These are phyloP conservation scores for Dendroctonus ponderosae DNA, from an alignment of 1,140 invertebrate species.

Conservation along the genomic window DNA sequence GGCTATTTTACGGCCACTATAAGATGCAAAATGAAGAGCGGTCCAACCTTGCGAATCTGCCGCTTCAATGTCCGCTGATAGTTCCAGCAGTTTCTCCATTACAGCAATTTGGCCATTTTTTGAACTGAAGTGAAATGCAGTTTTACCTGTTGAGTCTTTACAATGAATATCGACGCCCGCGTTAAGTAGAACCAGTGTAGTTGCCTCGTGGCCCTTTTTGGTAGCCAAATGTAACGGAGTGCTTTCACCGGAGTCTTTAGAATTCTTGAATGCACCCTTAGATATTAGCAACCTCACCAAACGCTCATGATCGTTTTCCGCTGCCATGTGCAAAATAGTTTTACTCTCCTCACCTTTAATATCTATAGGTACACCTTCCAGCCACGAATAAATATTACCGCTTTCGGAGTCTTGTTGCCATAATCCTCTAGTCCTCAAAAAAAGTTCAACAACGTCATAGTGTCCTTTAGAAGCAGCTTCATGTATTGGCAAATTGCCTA, in stretches of 20 bases:
- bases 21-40: conserved; percentile 6
- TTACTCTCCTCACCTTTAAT: neutral
- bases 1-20: neutral
- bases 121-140: conserved; percentile 2
- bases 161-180: neutral
- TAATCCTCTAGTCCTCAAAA: neutral
- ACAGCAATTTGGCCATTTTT: neutral
- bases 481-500: conserved; percentile 1
- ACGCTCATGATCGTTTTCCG: neutral
- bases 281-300: neutral
- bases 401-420: too few species aligned
- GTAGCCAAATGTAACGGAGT: conserved; percentile 5
- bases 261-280: neutral
- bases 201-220: neutral
- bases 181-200: neutral
- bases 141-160: conserved; percentile 1
- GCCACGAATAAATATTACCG: too few species aligned
- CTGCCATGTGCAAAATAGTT: conserved; percentile 11
- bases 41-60: neutral
- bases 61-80: neutral
- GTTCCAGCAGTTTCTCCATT: neutral
- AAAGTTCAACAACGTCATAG: neutral
- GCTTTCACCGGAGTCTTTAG: neutral
- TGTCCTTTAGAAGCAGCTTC: neutral
- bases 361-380: neutral